Evolutionary conservation across 2,888 invertebrate species (phyloP).

Genomic region (Phania funesta): DNA sequence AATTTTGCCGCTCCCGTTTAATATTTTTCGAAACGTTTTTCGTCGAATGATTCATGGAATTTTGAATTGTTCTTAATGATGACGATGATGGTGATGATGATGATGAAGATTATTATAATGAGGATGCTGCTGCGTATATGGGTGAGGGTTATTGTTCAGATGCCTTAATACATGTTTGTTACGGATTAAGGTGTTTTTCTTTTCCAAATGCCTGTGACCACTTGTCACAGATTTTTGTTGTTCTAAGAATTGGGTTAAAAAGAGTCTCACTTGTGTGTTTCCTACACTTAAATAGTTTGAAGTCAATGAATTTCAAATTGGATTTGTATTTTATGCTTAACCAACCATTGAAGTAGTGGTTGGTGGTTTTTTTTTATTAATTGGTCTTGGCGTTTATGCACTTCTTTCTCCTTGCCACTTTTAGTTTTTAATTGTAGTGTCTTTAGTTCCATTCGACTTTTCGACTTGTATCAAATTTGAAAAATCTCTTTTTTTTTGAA

Average conservation of each 20-base stretch:
- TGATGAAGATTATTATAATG: background rate
- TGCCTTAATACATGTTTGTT: background rate
- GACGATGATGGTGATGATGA: background rate
- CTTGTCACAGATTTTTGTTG: constrained; percentile 11
- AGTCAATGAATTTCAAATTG: too few species aligned
- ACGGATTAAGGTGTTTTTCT: constrained; percentile 21
- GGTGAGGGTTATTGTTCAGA: constrained; percentile 7
- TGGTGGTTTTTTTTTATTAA: too few species aligned
- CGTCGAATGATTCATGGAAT: constrained; percentile 47
- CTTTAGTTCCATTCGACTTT: too few species aligned
- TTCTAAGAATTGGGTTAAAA: constrained; percentile 20
- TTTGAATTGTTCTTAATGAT: constrained; percentile 11
- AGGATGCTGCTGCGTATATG: background rate
- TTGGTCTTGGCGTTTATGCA: too few species aligned
- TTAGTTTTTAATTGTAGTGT: too few species aligned
- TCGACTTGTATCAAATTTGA: too few species aligned
- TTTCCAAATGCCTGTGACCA: constrained; percentile 10
- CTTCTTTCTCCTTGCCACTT: too few species aligned
- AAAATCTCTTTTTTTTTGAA: too few species aligned
- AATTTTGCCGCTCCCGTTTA: constrained; percentile 35
- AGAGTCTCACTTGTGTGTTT: background rate
- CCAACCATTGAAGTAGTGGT: too few species aligned
- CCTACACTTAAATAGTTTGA: too few species aligned
- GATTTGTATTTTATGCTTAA: too few species aligned
- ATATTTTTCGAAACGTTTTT: background rate